A percentile compares a stretch with the other conserved stretches of the same genome.
phyloP scores from a whole-genome alignment of 1,140 invertebrate genomes.

The Diorhabda sublineata region DNA sequence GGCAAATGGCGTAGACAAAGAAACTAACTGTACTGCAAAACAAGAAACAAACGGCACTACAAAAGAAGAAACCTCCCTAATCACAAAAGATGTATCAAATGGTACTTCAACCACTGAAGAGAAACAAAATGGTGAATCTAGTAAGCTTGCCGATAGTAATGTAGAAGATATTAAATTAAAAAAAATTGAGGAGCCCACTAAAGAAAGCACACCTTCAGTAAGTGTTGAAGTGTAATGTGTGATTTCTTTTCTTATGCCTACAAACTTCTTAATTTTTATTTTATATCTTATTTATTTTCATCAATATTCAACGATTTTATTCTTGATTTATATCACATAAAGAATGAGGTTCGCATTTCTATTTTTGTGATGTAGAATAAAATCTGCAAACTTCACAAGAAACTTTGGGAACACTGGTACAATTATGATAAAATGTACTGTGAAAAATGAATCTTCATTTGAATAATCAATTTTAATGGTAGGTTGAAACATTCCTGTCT shows the following conservation, averaged over 20 bases:
- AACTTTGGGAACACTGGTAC: too few relatives aligned
- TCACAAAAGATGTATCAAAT: constrained; percentile 13
- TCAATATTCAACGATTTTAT: constrained; percentile 15
- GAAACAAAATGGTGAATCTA: constrained; percentile 7
- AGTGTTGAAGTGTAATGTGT: constrained; percentile 28
- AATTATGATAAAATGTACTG: too few relatives aligned
- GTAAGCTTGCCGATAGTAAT: constrained; percentile 1
- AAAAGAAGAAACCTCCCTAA: constrained; percentile 12
- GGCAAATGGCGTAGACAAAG: constrained; percentile 27
- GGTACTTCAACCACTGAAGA: constrained; percentile 9
- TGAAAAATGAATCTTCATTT: too few relatives aligned
- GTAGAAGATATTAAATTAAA: constrained; percentile 26
- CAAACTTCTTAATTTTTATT: background rate
- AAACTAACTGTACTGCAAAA: background rate
- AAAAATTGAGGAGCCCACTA: constrained; percentile 25
- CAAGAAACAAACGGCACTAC: constrained; percentile 10
- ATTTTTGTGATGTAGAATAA: background rate
- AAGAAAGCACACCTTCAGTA: constrained; percentile 25
- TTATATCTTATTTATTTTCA: constrained; percentile 20
- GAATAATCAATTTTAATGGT: too few relatives aligned
- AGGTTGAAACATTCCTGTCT: too few relatives aligned
- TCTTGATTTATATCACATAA: background rate
- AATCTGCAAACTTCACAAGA: too few relatives aligned
- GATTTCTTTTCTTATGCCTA: constrained; percentile 8
- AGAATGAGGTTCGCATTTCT: background rate